A percentile compares a stretch with the other conserved stretches of the same genome.
Evolutionary conservation across 2,797 vertebrate species (phyloP).

Genomic region (Dallia pectoralis): DNA sequence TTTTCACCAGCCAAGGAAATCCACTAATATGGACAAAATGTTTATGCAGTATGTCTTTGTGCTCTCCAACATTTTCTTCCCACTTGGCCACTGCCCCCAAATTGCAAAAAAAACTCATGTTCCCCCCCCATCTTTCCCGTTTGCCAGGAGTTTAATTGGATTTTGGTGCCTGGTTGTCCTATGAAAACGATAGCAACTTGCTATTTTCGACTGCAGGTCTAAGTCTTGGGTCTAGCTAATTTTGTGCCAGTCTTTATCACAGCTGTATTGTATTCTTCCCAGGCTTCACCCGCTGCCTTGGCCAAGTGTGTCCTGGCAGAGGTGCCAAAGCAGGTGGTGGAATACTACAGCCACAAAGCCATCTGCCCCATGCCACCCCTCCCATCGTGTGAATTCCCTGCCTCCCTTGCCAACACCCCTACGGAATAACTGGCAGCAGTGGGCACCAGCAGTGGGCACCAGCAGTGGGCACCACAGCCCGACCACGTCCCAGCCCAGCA

Average conservation of each 20-base stretch:
- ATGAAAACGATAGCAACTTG: background rate
- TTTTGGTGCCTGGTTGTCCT: background rate
- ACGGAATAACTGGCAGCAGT: slow-evolving; percentile 66
- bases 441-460: slow-evolving; percentile 22
- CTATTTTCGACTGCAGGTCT: no score
- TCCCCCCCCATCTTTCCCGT: slow-evolving; percentile 8
- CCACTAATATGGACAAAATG: slow-evolving; percentile 18
- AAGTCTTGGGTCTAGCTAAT: background rate
- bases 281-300: slow-evolving; percentile 90
- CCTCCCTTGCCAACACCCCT: slow-evolving; percentile 76
- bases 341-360: slow-evolving; percentile 92
- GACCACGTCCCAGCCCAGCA: slow-evolving; percentile 46
- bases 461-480: slow-evolving; percentile 36
- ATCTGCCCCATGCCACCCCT: slow-evolving; percentile 81
- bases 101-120: slow-evolving; percentile 24
- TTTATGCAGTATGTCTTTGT: slow-evolving; percentile 12
- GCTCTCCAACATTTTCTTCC: slow-evolving; percentile 14
- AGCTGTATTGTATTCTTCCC: slow-evolving; percentile 28
- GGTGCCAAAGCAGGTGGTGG: slow-evolving; percentile 94
- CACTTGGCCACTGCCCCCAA: slow-evolving; percentile 20
- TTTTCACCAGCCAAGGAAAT: slow-evolving; percentile 21
- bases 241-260: background rate
- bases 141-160: slow-evolving; percentile 13
- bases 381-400: slow-evolving; percentile 61
- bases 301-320: slow-evolving; percentile 95